phyloP scores from a whole-genome alignment of 2,888 invertebrate genomes.

The Philonicus albiceps region DNA sequence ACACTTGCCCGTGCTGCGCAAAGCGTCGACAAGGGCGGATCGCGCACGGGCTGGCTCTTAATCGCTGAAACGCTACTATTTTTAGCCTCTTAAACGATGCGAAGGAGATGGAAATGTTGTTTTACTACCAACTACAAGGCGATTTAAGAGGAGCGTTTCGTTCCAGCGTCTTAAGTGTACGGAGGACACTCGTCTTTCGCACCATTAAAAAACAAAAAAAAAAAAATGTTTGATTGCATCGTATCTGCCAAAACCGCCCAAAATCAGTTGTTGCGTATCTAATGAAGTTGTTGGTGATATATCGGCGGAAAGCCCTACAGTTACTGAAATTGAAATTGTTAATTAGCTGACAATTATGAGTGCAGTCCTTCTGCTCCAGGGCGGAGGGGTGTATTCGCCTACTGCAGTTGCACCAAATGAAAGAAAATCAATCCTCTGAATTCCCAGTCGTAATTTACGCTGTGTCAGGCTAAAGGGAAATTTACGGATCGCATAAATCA shows the following conservation, averaged over 20 bases:
- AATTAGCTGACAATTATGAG: slow-evolving; percentile 49
- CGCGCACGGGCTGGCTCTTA: background rate
- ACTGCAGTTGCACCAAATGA: background rate
- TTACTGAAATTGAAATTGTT: slow-evolving; percentile 45
- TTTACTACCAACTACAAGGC: slow-evolving; percentile 9
- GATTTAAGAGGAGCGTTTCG: background rate
- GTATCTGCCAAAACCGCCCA: background rate
- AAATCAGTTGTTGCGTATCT: slow-evolving; percentile 46
- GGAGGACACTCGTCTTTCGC: slow-evolving; percentile 14
- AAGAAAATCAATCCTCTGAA: background rate
- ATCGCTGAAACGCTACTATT: background rate
- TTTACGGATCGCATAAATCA: slow-evolving; percentile 46
- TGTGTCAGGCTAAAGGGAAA: slow-evolving; percentile 46
- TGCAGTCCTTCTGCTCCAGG: slow-evolving; percentile 37
- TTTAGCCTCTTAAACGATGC: slow-evolving; percentile 15
- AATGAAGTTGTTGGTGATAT: slow-evolving; percentile 47
- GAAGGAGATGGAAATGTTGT: slow-evolving; percentile 20
- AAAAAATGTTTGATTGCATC: background rate
- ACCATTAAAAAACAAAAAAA: too few species aligned
- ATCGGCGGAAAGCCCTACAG: slow-evolving; percentile 33
- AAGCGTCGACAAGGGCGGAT: background rate
- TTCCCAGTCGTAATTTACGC: slow-evolving; percentile 44
- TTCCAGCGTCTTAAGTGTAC: slow-evolving; percentile 1
- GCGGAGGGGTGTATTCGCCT: background rate
- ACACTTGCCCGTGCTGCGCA: slow-evolving; percentile 16